phyloP scores from a whole-genome alignment of 2,888 invertebrate species.

The Platycheirus albimanus region DNA sequence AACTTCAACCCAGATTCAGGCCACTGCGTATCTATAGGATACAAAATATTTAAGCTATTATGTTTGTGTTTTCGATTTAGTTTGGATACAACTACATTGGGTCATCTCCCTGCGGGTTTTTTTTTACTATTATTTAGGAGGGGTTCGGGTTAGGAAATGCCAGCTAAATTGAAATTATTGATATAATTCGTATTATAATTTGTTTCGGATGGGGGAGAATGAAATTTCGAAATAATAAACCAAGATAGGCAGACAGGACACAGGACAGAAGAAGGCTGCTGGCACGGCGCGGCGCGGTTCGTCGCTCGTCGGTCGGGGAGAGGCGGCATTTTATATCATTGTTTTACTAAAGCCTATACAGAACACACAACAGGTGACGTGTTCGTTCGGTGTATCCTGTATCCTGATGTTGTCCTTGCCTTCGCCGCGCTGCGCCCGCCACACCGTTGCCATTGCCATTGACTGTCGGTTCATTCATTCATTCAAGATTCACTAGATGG shows the following conservation, averaged over 20 bases:
- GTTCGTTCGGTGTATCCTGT: background rate
- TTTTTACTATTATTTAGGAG: too few species aligned
- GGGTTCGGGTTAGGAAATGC: constrained; percentile 6
- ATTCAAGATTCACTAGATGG: constrained; percentile 26
- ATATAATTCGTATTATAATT: constrained; percentile 46
- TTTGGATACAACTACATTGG: constrained; percentile 18
- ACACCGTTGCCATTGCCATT: too few species aligned
- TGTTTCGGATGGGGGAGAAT: constrained; percentile 6
- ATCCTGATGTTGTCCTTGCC: background rate
- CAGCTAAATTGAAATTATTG: constrained; percentile 43
- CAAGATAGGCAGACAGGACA: too few species aligned
- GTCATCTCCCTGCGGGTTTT: constrained; percentile 16
- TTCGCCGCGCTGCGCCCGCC: too few species aligned
- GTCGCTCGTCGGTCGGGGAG: too few species aligned
- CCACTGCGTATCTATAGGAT: constrained; percentile 12
- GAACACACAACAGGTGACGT: constrained; percentile 56
- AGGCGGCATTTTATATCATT: too few species aligned
- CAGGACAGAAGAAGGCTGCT: too few species aligned
- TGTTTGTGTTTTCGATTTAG: background rate
- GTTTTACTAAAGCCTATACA: background rate
- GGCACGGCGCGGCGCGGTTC: too few species aligned
- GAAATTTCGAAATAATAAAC: constrained; percentile 43
- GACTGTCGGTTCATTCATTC: constrained; percentile 14
- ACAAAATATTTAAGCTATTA: background rate
- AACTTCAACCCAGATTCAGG: constrained; percentile 31